Base-by-base conservation (phyloP, 1,140 invertebrate species). In the Bombus superbus region DNA sequence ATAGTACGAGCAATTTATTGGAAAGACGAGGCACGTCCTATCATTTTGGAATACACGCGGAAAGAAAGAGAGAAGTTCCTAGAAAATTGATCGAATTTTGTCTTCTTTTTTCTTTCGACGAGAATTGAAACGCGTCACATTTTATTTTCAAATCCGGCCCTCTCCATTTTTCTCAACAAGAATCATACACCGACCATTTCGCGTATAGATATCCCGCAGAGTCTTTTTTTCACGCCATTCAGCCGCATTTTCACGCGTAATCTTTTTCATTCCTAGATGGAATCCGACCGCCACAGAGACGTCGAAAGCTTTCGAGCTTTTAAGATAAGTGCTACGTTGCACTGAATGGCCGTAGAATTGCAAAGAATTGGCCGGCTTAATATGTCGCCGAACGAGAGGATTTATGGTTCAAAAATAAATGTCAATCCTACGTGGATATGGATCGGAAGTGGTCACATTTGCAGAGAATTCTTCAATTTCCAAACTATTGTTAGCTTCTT, bases 241-340 rank as follows among this genome's bases (percentile, higher is more conserved):
- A 38, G 3, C 25, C 44, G 75, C 76, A 86, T 72, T 86, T 89
- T 86, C 62, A 13, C 66, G 73, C 69, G 88, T 86, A 89, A 89
- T 89, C 84, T 86, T 66, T 88, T 89, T 81, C 88, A 77, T 87
- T 90, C 78, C 78, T 40, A 82, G 86, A 87, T 89, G 85, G 64
- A 86, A 88, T 73, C 40, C 83, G 53, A 53, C 76, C 76, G 47
- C 81, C 86, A 83, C 68, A 79, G 78, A 80, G 82, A 86, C 35
- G 69, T 28, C 75, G 75, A 87, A 68, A 83, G 86, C 89, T 83
- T 90, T 87, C 81, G 68, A n/a, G 87, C 88, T 90, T 90, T 90
- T 74, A 80, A 88, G 89, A 90, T 90, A 90, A 90, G 86, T 90
- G 86, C 86, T 85, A 69, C 64, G 83, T 76, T 83, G 83, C 82